Evolutionary conservation across 2,888 invertebrate species (phyloP).

Genomic region (Folsomia candida): DNA sequence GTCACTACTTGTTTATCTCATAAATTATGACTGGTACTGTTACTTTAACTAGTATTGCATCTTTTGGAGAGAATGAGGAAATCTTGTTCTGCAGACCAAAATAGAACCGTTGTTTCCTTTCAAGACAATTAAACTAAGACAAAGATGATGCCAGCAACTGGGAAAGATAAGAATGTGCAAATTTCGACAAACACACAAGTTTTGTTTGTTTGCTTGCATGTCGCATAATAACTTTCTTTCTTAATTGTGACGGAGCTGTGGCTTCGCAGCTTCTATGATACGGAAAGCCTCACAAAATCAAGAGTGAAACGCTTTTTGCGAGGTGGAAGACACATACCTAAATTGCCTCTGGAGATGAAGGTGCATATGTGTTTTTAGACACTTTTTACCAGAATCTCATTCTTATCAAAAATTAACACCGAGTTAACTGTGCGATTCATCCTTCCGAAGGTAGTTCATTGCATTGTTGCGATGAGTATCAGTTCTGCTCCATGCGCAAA

Average conservation of each 20-base stretch:
- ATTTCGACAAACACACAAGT: background rate
- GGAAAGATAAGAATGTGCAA: background rate
- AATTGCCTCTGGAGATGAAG: conserved; percentile 2
- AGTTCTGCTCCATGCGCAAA: conserved; percentile 15
- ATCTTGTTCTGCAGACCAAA: background rate
- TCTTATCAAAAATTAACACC: background rate
- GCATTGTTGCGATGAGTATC: conserved; percentile 4
- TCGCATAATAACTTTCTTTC: too few species aligned
- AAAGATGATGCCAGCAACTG: background rate
- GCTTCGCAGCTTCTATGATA: background rate
- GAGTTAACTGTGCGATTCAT: background rate
- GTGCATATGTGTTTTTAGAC: background rate
- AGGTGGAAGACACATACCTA: background rate
- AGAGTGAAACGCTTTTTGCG: background rate
- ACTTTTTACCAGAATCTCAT: background rate
- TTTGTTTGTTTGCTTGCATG: too few species aligned
- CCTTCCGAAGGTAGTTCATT: conserved; percentile 4
- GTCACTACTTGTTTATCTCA: background rate
- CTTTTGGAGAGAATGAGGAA: background rate
- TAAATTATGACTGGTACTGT: background rate
- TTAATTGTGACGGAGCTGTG: too few species aligned
- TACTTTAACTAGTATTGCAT: background rate
- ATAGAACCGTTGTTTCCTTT: conserved; percentile 3
- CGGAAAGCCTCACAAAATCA: background rate
- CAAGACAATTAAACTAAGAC: conserved; percentile 4